Conservation (phyloP, 1,140 invertebrate genomes). For the Phymastichus coffea region DNA sequence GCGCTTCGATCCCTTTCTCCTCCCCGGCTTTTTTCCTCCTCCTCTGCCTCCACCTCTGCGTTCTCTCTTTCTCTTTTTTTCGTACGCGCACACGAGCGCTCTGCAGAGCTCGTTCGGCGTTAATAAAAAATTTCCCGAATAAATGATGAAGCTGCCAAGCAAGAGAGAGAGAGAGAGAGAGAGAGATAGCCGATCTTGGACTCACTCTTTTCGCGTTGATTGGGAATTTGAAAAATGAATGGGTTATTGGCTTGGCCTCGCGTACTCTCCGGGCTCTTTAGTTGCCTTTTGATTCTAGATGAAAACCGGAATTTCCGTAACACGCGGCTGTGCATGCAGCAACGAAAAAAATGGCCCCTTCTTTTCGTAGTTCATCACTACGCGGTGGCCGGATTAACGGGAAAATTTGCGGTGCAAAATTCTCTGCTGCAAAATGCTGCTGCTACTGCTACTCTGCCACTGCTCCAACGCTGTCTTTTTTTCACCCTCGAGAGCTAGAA, state of each 20-base stretch:
- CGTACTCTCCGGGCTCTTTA: neutral
- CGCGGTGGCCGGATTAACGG: too few species aligned
- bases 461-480: too few species aligned
- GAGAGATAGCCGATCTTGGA: neutral
- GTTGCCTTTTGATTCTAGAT: conserved; percentile 19
- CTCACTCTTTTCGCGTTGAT: conserved; percentile 6
- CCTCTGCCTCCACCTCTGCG: neutral
- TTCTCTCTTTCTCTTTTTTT: conserved; percentile 18
- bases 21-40: neutral
- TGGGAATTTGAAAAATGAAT: conserved; percentile 28
- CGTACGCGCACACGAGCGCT: neutral
- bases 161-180: neutral
- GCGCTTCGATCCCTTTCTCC: conserved; percentile 20
- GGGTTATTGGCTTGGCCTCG: conserved; percentile 15
- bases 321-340: too few species aligned
- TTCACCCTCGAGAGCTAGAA: too few species aligned
- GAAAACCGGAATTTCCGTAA: neutral
- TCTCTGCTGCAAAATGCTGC: too few species aligned
- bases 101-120: conserved; percentile 1
- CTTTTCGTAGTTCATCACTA: too few species aligned
- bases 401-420: too few species aligned
- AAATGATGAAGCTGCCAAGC: conserved; percentile 17
- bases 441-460: too few species aligned
- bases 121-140: conserved; percentile 31
- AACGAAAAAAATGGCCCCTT: too few species aligned